These are phyloP conservation scores for Semaprochilodus insignis DNA, from an alignment of 2,797 vertebrate species.

Conservation along the genomic window DNA sequence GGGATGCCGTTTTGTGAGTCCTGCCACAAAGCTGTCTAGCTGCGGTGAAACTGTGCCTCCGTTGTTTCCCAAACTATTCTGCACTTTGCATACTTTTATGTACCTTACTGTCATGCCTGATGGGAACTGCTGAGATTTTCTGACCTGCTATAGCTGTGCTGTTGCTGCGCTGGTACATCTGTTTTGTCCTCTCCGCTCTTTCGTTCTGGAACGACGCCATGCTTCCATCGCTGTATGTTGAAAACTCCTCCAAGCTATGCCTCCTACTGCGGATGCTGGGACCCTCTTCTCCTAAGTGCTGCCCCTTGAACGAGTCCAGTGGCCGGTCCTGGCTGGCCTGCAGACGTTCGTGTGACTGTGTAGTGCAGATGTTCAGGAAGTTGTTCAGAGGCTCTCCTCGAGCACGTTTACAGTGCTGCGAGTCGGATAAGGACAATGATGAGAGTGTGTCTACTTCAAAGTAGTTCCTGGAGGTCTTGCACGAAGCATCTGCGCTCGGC, in stretches of 20 bases:
- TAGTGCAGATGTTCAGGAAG: slow-evolving; percentile 87
- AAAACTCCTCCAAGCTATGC: slow-evolving; percentile 89
- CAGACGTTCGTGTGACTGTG: slow-evolving; percentile 80
- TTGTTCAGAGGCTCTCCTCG: slow-evolving; percentile 85
- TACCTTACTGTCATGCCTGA: background rate
- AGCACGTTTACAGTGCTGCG: slow-evolving; percentile 89
- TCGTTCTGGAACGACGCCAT: slow-evolving; percentile 88
- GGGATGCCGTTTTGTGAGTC: slow-evolving; percentile 8
- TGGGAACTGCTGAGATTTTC: slow-evolving; percentile 43
- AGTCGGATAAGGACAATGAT: slow-evolving; percentile 87
- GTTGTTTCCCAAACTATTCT: background rate
- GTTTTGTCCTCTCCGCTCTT: slow-evolving; percentile 81
- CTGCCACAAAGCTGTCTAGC: background rate
- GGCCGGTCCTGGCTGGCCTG: slow-evolving; percentile 74
- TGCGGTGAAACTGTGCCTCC: background rate
- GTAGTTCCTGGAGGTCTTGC: slow-evolving; percentile 82
- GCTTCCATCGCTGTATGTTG: slow-evolving; percentile 89
- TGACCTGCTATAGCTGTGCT: slow-evolving; percentile 85
- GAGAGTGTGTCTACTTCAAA: slow-evolving; percentile 93
- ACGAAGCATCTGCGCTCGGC: slow-evolving; percentile 66
- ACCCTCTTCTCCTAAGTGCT: slow-evolving; percentile 83
- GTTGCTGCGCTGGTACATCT: slow-evolving; percentile 81
- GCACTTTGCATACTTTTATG: background rate
- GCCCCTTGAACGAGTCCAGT: slow-evolving; percentile 86
- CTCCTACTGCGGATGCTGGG: slow-evolving; percentile 82